Conservation (phyloP, 1,140 invertebrate genomes). For the Drosophila pallidifrons region DNA sequence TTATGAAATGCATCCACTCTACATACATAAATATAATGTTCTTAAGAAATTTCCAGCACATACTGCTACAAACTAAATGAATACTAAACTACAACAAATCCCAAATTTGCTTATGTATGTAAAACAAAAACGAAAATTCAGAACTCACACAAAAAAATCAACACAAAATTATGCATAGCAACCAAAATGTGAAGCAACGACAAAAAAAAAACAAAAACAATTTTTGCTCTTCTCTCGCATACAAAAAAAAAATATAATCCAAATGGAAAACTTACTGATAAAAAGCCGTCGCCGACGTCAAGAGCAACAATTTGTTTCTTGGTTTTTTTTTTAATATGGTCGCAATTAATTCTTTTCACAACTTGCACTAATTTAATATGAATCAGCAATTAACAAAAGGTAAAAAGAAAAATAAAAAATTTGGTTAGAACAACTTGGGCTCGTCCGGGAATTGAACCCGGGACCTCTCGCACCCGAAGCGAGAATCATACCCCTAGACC, state of each 20-base stretch:
- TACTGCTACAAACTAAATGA: slow-evolving; percentile 71
- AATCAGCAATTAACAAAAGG: background rate
- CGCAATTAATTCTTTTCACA: slow-evolving; percentile 17
- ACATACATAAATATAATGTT: slow-evolving; percentile 45
- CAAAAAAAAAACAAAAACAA: slow-evolving; percentile 25
- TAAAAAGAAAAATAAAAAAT: slow-evolving; percentile 25
- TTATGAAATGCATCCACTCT: slow-evolving; percentile 22
- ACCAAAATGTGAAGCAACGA: slow-evolving; percentile 15
- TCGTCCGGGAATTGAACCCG: slow-evolving; percentile 93
- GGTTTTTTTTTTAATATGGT: slow-evolving; percentile 30
- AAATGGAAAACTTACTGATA: slow-evolving; percentile 38
- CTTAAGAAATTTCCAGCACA: slow-evolving; percentile 65
- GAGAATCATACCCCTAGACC: slow-evolving; percentile 85
- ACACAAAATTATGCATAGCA: slow-evolving; percentile 31
- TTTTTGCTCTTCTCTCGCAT: slow-evolving; percentile 23
- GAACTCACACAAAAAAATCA: slow-evolving; percentile 10
- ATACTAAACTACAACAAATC: slow-evolving; percentile 40
- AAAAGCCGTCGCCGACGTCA: slow-evolving; percentile 26
- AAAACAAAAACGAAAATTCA: slow-evolving; percentile 30
- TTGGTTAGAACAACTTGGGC: slow-evolving; percentile 85
- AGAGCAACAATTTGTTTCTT: slow-evolving; percentile 21
- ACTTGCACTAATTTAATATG: slow-evolving; percentile 60
- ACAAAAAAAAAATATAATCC: slow-evolving; percentile 15
- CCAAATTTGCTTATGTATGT: slow-evolving; percentile 57
- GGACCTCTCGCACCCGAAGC: slow-evolving; percentile 93